These are phyloP conservation scores for Oligia fasciuncula DNA, from an alignment of 2,888 invertebrate genomes.

Conservation along the genomic window DNA sequence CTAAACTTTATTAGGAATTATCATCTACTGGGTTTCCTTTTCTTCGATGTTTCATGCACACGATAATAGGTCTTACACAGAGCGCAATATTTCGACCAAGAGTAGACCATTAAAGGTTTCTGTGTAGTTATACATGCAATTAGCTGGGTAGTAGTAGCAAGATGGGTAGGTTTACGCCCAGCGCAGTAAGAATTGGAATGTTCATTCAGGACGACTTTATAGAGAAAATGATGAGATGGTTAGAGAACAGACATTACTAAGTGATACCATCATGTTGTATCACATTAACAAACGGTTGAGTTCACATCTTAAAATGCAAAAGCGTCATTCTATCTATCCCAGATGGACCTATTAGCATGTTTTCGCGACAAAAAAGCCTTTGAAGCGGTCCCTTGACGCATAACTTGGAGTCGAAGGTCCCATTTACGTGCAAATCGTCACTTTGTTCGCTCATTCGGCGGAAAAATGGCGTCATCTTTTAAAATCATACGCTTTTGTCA, in stretches of 20 bases:
- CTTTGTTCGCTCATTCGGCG: constrained; percentile 46
- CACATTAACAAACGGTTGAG: constrained; percentile 5
- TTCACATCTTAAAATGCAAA: not conserved
- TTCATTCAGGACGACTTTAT: not conserved
- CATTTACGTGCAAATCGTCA: constrained; percentile 60
- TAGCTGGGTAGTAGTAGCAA: too few relatives aligned
- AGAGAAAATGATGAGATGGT: not conserved
- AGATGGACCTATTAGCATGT: constrained; percentile 28
- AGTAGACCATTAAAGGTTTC: not conserved
- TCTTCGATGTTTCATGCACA: not conserved
- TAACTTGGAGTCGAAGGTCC: constrained; percentile 25
- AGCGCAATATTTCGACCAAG: not conserved
- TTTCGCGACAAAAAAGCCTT: constrained; percentile 36
- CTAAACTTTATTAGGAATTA: not conserved
- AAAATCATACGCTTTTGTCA: constrained; percentile 26
- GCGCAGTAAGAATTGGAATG: not conserved
- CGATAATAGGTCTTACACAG: not conserved
- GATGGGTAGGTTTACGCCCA: not conserved
- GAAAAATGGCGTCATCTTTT: constrained; percentile 44
- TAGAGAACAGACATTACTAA: not conserved
- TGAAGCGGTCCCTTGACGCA: constrained; percentile 22
- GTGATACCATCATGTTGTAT: not conserved
- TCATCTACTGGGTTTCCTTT: not conserved
- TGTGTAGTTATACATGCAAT: not conserved
- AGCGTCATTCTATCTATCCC: constrained; percentile 5